A percentile compares a stretch with the other conserved stretches of the same genome.
Evolutionary conservation across 2,797 vertebrate genomes (phyloP).

Genomic region (Pteropus rufus): DNA sequence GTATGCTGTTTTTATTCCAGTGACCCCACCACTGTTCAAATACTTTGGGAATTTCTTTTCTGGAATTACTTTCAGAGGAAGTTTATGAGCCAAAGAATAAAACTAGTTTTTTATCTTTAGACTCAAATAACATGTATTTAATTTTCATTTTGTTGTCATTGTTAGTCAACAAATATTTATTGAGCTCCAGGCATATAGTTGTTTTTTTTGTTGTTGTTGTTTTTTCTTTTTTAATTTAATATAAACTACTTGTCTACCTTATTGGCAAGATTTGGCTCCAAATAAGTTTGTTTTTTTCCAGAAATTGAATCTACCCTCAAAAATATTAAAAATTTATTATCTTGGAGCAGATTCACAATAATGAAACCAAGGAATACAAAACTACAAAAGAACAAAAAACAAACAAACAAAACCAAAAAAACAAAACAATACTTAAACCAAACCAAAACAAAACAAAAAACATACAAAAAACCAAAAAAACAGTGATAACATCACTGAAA

Average conservation of each 20-base stretch:
- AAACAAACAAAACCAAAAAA: neutral
- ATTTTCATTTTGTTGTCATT: conserved; percentile 66
- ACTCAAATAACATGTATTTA: conserved; percentile 47
- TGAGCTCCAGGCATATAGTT: conserved; percentile 48
- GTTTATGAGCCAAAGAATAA: conserved; percentile 56
- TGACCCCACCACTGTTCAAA: neutral
- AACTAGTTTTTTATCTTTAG: conserved; percentile 57
- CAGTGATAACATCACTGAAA: neutral
- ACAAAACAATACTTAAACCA: neutral
- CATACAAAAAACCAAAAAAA: neutral
- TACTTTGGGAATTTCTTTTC: neutral
- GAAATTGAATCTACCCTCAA: conserved; percentile 63
- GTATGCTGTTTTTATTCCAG: neutral
- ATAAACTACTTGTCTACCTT: conserved; percentile 65
- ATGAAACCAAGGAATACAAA: conserved; percentile 3
- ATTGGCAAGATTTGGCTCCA: conserved; percentile 58
- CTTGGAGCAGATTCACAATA: conserved; percentile 27
- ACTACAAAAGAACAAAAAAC: neutral
- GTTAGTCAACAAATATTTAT: conserved; percentile 71
- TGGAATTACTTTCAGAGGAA: conserved; percentile 51
- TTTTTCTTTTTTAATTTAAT: conserved; percentile 57
- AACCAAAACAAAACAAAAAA: neutral
- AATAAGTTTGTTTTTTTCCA: conserved; percentile 63
- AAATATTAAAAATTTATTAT: conserved; percentile 60
- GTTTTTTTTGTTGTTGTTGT: conserved; percentile 8